Evolutionary conservation across 2,888 invertebrate genomes (phyloP).

Genomic region (Agonum fuliginosum): DNA sequence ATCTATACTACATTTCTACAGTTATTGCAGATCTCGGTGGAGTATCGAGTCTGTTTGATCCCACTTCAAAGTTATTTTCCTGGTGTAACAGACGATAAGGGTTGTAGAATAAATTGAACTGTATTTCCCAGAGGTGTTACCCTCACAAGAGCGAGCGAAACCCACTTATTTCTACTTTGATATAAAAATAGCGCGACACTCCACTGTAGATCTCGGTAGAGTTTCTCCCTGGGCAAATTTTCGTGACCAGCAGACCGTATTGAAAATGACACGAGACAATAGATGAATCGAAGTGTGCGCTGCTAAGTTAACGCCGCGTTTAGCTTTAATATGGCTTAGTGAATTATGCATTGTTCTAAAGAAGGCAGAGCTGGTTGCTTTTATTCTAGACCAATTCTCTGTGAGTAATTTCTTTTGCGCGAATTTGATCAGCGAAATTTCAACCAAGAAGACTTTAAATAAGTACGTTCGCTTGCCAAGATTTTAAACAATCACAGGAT

Average conservation of each 20-base stretch:
- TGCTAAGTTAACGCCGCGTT: not conserved
- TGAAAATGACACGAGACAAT: conserved; percentile 18
- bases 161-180: not conserved
- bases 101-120: too few relatives aligned
- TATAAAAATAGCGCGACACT: not conserved
- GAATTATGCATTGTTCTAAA: conserved; percentile 36
- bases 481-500: too few relatives aligned
- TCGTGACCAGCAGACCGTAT: conserved; percentile 11
- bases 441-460: not conserved
- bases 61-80: too few relatives aligned
- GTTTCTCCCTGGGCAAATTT: too few relatives aligned
- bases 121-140: conserved; percentile 5
- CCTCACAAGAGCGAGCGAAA: not conserved
- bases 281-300: conserved; percentile 39
- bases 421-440: not conserved
- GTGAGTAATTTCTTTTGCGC: conserved; percentile 36
- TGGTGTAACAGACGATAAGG: too few relatives aligned
- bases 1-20: too few relatives aligned
- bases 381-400: conserved; percentile 25
- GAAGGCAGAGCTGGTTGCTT: not conserved
- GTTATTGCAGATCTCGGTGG: too few relatives aligned
- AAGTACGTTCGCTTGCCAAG: too few relatives aligned
- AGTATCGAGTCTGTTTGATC: too few relatives aligned
- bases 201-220: too few relatives aligned
- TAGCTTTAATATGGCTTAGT: conserved; percentile 10